Evolutionary conservation across 2,797 vertebrate genomes (phyloP).

Genomic region (Cichlasoma orientale): DNA sequence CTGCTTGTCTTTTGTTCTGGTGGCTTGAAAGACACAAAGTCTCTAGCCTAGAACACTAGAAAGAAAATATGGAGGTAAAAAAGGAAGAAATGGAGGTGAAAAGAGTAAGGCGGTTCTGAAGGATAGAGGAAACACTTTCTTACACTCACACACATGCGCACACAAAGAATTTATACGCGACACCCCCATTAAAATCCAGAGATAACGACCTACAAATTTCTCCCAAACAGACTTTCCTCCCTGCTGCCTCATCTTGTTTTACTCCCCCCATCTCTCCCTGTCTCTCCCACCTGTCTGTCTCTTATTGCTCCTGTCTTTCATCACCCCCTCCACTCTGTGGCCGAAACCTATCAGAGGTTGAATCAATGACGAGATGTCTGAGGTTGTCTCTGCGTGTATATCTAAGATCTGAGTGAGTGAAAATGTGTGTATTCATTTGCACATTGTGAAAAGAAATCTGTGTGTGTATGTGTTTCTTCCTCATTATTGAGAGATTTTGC

Average conservation of each 20-base stretch:
- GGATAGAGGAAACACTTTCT: not conserved
- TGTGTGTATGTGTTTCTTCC: constrained; percentile 14
- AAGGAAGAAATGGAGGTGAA: not conserved
- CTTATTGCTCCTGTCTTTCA: constrained; percentile 73
- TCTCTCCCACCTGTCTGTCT: constrained; percentile 65
- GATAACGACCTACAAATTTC: constrained; percentile 65
- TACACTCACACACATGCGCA: constrained; percentile 4
- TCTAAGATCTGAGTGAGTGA: constrained; percentile 25
- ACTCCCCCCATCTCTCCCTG: constrained; percentile 32
- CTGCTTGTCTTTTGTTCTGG: not conserved
- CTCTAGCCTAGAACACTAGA: not conserved
- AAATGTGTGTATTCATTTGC: constrained; percentile 4
- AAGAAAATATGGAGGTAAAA: not conserved
- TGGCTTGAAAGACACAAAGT: not conserved
- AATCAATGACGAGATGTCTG: constrained; percentile 61
- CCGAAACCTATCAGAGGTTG: constrained; percentile 63
- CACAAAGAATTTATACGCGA: constrained; percentile 33
- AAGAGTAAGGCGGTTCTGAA: not conserved
- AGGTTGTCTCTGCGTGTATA: constrained; percentile 15
- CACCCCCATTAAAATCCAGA: constrained; percentile 47
- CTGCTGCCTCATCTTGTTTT: constrained; percentile 44
- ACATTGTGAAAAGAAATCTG: constrained; percentile 1
- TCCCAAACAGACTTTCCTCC: constrained; percentile 54
- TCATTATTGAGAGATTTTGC: constrained; percentile 49
- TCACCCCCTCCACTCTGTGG: constrained; percentile 60